phyloP scores from a whole-genome alignment of 2,888 invertebrate genomes.

The Rhorus exstirpatorius region DNA sequence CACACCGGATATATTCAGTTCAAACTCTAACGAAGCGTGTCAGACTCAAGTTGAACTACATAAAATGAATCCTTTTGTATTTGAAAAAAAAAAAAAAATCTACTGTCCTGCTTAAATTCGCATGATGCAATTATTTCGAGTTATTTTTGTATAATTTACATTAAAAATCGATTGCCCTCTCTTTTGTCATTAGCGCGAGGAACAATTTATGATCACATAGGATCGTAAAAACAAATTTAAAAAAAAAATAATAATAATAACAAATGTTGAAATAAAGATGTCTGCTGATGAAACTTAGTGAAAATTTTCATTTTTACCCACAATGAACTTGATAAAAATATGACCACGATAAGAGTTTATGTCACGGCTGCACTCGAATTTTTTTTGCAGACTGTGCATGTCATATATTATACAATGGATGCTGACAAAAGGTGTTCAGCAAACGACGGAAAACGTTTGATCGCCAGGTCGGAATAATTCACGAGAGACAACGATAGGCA shows the following conservation, averaged over 20 bases:
- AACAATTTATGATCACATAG: too few species aligned
- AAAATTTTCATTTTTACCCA: not conserved
- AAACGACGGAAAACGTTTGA: slow-evolving; percentile 16
- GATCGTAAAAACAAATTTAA: too few species aligned
- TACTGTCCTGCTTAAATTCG: too few species aligned
- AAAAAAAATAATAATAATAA: too few species aligned
- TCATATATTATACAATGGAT: too few species aligned
- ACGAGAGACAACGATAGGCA: not conserved
- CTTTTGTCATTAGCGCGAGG: too few species aligned
- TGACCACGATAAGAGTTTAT: not conserved
- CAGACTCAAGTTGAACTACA: slow-evolving; percentile 33
- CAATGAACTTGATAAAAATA: not conserved
- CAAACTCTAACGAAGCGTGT: slow-evolving; percentile 50
- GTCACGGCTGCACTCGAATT: not conserved
- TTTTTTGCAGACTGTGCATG: not conserved
- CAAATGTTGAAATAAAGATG: too few species aligned
- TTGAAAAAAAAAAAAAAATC: slow-evolving; percentile 3
- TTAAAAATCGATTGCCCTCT: too few species aligned
- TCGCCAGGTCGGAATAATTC: slow-evolving; percentile 20
- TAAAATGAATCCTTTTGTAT: slow-evolving; percentile 15
- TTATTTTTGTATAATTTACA: too few species aligned
- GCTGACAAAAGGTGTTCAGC: not conserved
- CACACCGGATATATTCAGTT: slow-evolving; percentile 41
- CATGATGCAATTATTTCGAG: not conserved
- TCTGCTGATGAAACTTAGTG: too few species aligned